Conservation (phyloP, 2,113 vertebrate species). For the Paramormyrops kingsleyae region DNA sequence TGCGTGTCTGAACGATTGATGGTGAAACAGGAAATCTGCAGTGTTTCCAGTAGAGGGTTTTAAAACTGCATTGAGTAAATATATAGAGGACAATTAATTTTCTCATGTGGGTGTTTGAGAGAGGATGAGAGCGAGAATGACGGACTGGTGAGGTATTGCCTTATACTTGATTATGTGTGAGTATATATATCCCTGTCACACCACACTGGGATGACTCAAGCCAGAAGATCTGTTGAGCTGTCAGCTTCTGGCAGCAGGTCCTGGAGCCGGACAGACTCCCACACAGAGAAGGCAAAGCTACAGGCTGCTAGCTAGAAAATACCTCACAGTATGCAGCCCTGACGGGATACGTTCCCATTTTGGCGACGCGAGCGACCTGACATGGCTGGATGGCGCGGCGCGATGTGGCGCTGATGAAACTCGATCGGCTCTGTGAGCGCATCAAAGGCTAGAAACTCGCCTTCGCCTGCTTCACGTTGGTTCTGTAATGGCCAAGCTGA, state of each 20-base stretch:
- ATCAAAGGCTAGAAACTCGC: neutral
- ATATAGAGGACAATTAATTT: neutral
- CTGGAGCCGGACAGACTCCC: neutral
- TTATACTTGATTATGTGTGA: neutral
- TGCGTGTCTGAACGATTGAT: neutral
- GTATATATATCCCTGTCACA: slow-evolving; percentile 6
- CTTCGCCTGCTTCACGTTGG: neutral
- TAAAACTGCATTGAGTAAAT: neutral
- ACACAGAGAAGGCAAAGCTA: neutral
- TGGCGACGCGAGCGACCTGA: neutral
- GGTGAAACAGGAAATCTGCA: neutral
- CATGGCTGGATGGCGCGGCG: neutral
- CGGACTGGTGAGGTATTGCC: neutral
- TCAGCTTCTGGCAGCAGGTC: neutral
- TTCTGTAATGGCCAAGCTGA: neutral
- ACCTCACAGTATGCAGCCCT: neutral
- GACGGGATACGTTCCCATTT: neutral
- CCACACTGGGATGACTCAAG: slow-evolving; percentile 15
- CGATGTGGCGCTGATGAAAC: neutral
- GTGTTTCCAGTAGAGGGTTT: neutral
- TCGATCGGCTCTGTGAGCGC: neutral
- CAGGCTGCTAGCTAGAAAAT: neutral
- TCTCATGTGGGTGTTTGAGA: neutral
- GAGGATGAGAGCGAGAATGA: neutral
- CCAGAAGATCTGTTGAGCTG: neutral